Evolutionary conservation across 2,888 invertebrate genomes (phyloP).

Genomic region (Philereme transversata): DNA sequence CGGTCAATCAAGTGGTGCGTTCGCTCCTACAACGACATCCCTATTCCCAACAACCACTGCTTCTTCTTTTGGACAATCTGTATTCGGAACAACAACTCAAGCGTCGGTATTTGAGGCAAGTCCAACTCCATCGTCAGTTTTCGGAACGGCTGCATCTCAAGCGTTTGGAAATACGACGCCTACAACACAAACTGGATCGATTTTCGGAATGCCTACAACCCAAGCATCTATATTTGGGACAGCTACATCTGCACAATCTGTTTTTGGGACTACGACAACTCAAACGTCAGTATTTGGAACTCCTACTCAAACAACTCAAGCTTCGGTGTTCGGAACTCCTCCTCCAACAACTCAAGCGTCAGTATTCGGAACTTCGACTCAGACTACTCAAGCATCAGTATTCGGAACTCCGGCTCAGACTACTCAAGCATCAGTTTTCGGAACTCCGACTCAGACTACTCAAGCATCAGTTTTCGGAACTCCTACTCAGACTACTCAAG

Average conservation of each 20-base stretch:
- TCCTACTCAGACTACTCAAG: conserved; percentile 34
- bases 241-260: conserved; percentile 28
- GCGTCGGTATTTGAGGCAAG: conserved; percentile 27
- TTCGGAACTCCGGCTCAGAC: conserved; percentile 43
- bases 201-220: conserved; percentile 39
- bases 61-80: conserved; percentile 14
- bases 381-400: conserved; percentile 42
- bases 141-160: conserved; percentile 40
- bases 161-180: conserved; percentile 23
- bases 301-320: conserved; percentile 39
- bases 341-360: conserved; percentile 39
- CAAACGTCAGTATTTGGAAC: conserved; percentile 48
- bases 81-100: conserved; percentile 25
- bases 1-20: conserved; percentile 39
- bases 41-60: conserved; percentile 37
- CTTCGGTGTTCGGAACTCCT: conserved; percentile 46
- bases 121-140: conserved; percentile 47
- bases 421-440: conserved; percentile 44
- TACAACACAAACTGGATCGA: conserved; percentile 35
- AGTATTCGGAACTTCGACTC: conserved; percentile 45
- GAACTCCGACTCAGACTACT: conserved; percentile 39
- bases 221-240: conserved; percentile 42
- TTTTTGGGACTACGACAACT: conserved; percentile 16
- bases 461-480: conserved; percentile 47
- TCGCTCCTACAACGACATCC: conserved; percentile 43